Evolutionary conservation across 1,140 invertebrate genomes (phyloP).

Genomic region (Macrosteles quadrilineatus): DNA sequence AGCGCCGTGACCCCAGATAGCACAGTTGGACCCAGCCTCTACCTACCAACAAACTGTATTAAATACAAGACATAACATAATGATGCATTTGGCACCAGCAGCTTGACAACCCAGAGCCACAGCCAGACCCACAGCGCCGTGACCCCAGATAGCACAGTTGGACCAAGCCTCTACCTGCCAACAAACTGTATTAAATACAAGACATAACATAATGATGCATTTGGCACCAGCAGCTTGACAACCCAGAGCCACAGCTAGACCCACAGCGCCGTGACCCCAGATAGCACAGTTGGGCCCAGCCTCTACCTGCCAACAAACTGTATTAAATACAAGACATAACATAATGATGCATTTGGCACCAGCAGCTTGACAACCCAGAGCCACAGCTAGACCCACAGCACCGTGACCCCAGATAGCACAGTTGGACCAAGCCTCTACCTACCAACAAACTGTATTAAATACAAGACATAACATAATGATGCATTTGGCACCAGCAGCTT

Average conservation of each 20-base stretch:
- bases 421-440: constrained; percentile 76
- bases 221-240: constrained; percentile 89
- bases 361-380: constrained; percentile 88
- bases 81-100: constrained; percentile 88
- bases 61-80: no score
- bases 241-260: constrained; percentile 93
- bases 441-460: no score
- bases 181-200: no score
- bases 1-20: constrained; percentile 93
- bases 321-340: no score
- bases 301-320: no score
- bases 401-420: constrained; percentile 95
- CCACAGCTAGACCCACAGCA: constrained; percentile 93
- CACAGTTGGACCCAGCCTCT: constrained; percentile 81
- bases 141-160: constrained; percentile 89
- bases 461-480: no score
- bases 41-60: no score
- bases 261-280: constrained; percentile 95
- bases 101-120: constrained; percentile 90
- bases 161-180: constrained; percentile 69
- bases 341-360: constrained; percentile 91
- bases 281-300: constrained; percentile 83
- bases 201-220: constrained; percentile 85
- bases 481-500: constrained; percentile 80
- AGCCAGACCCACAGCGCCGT: constrained; percentile 96